Percentiles rank a stretch among this genome's conserved stretches.
phyloP scores from a whole-genome alignment of 2,797 vertebrate genomes.

The Alfaro cultratus region DNA sequence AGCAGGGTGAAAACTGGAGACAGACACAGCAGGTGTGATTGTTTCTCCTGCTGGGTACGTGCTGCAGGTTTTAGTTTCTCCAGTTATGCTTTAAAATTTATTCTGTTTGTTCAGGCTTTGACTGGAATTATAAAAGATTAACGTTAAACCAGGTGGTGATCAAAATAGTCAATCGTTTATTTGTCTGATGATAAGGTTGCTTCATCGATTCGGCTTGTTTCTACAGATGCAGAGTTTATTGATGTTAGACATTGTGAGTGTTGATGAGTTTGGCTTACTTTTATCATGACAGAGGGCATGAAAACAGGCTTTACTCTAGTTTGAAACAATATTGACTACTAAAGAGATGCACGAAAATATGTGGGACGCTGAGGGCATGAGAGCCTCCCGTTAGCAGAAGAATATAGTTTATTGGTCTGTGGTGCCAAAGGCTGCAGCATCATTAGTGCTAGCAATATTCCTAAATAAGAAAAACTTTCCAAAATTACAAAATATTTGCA shows the following conservation, averaged over 20 bases:
- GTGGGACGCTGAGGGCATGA: background rate
- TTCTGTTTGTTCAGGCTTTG: background rate
- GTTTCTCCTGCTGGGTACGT: background rate
- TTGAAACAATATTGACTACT: background rate
- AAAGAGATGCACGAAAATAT: background rate
- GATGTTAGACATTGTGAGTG: background rate
- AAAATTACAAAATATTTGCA: background rate
- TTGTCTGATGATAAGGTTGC: background rate
- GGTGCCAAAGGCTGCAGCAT: background rate
- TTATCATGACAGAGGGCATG: background rate
- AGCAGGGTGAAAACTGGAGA: background rate
- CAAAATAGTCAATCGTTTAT: background rate
- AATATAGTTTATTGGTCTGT: background rate
- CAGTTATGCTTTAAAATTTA: background rate
- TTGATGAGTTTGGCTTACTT: background rate
- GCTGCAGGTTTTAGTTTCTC: background rate
- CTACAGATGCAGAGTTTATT: background rate
- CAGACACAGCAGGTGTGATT: background rate
- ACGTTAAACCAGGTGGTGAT: background rate
- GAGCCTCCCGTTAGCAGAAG: background rate
- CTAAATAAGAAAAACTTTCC: background rate
- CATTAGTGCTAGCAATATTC: background rate
- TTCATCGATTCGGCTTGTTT: background rate
- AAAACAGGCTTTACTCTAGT: background rate
- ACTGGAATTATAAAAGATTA: background rate